Conservation (phyloP, 2,888 invertebrate species). For the Erebia aethiops region DNA sequence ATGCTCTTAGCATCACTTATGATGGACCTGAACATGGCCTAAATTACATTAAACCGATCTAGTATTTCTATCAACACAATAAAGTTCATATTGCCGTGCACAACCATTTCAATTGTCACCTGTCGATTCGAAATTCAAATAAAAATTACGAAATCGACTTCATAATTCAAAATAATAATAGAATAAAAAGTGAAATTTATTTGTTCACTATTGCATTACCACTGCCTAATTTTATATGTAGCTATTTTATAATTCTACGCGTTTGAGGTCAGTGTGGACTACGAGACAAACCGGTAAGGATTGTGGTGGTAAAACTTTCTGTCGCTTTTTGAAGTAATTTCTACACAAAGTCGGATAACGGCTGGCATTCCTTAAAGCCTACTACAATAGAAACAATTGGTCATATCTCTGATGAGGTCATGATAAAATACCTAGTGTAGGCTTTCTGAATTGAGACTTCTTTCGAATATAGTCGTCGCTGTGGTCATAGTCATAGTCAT, state of each 20-base stretch:
- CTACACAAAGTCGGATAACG: conserved; percentile 28
- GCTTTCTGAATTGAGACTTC: background rate
- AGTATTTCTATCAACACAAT: conserved; percentile 15
- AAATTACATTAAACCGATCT: conserved; percentile 26
- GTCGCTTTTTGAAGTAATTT: conserved; percentile 42
- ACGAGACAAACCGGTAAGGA: conserved; percentile 66
- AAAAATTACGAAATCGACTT: conserved; percentile 21
- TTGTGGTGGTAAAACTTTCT: conserved; percentile 62
- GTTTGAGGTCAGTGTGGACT: conserved; percentile 62
- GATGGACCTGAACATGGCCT: conserved; percentile 20
- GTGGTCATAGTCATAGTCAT: no score
- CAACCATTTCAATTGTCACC: background rate
- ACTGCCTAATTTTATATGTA: conserved; percentile 69
- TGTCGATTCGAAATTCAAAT: conserved; percentile 9
- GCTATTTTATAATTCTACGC: conserved; percentile 68
- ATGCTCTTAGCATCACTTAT: conserved; percentile 18
- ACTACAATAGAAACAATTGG: conserved; percentile 1
- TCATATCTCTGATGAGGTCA: background rate
- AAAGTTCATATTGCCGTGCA: conserved; percentile 20
- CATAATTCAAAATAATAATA: conserved; percentile 25
- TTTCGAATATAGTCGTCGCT: background rate
- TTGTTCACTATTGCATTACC: conserved; percentile 66
- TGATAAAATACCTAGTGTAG: background rate
- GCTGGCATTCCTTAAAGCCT: conserved; percentile 1
- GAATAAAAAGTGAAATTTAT: conserved; percentile 46